Evolutionary conservation across 2,113 vertebrate genomes (phyloP).

Genomic region (Platichthys flesus): DNA sequence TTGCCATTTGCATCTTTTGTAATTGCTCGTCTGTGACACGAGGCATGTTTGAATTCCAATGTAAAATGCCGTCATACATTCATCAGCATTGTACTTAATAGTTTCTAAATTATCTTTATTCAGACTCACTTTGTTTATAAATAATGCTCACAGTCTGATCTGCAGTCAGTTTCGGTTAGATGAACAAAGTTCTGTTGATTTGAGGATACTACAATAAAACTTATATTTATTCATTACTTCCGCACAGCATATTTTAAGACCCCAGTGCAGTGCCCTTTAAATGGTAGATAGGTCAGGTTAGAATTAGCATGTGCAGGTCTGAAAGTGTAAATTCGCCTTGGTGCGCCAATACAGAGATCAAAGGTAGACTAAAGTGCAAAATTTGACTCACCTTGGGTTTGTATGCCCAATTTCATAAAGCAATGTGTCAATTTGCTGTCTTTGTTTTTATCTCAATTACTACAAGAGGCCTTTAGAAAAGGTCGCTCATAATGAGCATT

Average conservation of each 20-base stretch:
- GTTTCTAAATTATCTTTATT: no score
- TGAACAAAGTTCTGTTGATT: constrained; percentile 29
- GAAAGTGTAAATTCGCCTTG: neutral
- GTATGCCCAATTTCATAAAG: constrained; percentile 14
- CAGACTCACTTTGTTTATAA: neutral
- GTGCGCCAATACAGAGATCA: constrained; percentile 4
- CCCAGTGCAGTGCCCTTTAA: neutral
- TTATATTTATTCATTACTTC: neutral
- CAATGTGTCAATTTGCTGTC: neutral
- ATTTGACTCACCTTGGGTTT: constrained; percentile 17
- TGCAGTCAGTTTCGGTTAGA: constrained; percentile 9
- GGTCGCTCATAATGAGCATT: constrained; percentile 16
- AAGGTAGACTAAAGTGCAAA: constrained; percentile 4
- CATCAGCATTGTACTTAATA: neutral
- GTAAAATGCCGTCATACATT: neutral
- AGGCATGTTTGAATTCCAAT: neutral
- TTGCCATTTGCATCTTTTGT: constrained; percentile 9
- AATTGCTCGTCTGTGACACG: neutral
- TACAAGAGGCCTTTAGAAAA: constrained; percentile 23
- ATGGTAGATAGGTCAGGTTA: neutral
- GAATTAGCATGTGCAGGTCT: neutral
- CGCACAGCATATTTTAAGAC: neutral
- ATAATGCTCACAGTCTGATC: constrained; percentile 6
- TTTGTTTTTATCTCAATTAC: constrained; percentile 18
- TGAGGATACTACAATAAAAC: constrained; percentile 7